Conservation (phyloP, 2,113 vertebrate species). For the Pheucticus melanocephalus region DNA sequence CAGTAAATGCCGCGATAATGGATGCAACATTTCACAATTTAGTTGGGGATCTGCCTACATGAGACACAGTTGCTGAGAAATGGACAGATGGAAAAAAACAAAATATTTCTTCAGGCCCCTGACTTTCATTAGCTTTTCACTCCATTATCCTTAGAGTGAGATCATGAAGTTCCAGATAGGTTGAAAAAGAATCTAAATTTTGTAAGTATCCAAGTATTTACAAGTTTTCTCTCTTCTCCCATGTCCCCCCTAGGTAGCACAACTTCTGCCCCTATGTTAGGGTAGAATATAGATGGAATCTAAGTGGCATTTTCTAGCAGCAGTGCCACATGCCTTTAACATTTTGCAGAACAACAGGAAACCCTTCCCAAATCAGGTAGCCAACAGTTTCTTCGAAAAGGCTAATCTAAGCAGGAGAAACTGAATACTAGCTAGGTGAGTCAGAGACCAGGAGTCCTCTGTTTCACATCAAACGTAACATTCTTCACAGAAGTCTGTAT, state of each 20-base stretch:
- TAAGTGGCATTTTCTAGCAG: background rate
- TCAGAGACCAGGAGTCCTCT: background rate
- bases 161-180: background rate
- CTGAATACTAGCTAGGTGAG: background rate
- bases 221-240: background rate
- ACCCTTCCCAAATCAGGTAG: background rate
- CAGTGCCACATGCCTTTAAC: background rate
- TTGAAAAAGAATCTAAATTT: background rate
- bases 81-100: background rate
- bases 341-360: background rate
- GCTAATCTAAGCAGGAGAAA: background rate
- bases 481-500: background rate
- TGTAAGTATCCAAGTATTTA: background rate
- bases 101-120: background rate
- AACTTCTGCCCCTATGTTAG: background rate
- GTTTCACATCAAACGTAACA: background rate
- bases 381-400: background rate
- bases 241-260: background rate
- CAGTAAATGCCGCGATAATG: background rate
- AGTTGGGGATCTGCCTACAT: constrained; percentile 22
- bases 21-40: constrained; percentile 38
- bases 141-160: background rate
- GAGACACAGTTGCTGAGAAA: constrained; percentile 2
- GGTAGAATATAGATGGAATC: background rate
- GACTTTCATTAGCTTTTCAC: background rate